These are phyloP conservation scores for Leucoraja erinaceus DNA, from an alignment of 2,113 vertebrate species.

Conservation along the genomic window DNA sequence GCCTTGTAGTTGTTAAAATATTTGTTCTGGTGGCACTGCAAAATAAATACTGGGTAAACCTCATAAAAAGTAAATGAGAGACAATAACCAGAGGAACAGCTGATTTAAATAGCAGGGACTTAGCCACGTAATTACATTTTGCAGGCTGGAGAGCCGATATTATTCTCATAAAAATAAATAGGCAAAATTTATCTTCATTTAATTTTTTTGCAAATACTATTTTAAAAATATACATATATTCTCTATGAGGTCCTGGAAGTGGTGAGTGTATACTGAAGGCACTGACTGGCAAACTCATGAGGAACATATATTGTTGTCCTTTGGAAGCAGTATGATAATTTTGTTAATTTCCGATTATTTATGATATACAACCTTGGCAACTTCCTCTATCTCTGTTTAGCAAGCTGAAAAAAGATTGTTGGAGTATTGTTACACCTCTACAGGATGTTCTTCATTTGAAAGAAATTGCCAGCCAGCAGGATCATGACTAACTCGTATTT, in stretches of 20 bases:
- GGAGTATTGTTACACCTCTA: background rate
- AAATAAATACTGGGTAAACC: background rate
- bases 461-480: background rate
- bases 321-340: too few relatives aligned
- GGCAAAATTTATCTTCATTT: background rate
- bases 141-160: background rate
- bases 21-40: background rate
- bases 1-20: background rate
- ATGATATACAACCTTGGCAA: too few relatives aligned
- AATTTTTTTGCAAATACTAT: background rate
- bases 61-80: background rate
- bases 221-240: too few relatives aligned
- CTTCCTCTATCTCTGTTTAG: background rate
- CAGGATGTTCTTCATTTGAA: background rate
- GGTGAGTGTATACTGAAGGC: background rate
- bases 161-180: background rate
- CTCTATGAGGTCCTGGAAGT: background rate
- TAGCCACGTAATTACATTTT: background rate
- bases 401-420: background rate
- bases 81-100: background rate
- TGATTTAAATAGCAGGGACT: background rate
- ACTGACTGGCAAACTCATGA: background rate
- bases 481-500: background rate
- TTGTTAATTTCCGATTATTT: background rate
- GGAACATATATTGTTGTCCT: background rate